Evolutionary conservation across 2,797 vertebrate species (phyloP).

Genomic region (Spondyliosoma cantharus): DNA sequence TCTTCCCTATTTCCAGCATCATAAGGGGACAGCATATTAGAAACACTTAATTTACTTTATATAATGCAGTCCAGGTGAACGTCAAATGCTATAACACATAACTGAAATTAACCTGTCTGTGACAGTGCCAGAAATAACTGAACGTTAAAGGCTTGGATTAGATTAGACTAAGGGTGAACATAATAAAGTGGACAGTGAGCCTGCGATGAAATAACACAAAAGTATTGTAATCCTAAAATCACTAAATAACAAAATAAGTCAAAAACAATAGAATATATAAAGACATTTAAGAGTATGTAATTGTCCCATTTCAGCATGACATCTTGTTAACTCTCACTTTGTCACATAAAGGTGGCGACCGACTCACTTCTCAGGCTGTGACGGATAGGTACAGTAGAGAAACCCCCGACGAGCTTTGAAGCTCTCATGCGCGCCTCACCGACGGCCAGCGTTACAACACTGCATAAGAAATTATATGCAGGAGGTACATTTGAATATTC

Average conservation of each 20-base stretch:
- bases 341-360: conserved; percentile 26
- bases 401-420: conserved; percentile 58
- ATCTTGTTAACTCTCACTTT: conserved; percentile 27
- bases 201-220: not conserved
- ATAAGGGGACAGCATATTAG: not conserved
- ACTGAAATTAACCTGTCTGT: not conserved
- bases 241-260: not conserved
- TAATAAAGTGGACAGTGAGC: not conserved
- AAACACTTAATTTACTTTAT: not conserved
- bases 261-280: not conserved
- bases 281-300: not conserved
- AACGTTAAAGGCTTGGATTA: not conserved
- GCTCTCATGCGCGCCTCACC: conserved; percentile 53
- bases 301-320: conserved; percentile 23
- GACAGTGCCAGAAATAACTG: not conserved
- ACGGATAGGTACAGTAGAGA: conserved; percentile 25
- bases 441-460: conserved; percentile 65
- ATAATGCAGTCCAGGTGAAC: not conserved
- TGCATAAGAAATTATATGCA: conserved; percentile 78
- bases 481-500: conserved; percentile 99
- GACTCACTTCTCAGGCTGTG: conserved; percentile 34
- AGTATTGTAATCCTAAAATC: not conserved
- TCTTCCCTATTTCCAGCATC: not conserved
- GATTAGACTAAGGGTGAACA: not conserved
- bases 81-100: too few species aligned